Conservation (phyloP, 2,888 invertebrate genomes). For the Polyommatus iphigenia region DNA sequence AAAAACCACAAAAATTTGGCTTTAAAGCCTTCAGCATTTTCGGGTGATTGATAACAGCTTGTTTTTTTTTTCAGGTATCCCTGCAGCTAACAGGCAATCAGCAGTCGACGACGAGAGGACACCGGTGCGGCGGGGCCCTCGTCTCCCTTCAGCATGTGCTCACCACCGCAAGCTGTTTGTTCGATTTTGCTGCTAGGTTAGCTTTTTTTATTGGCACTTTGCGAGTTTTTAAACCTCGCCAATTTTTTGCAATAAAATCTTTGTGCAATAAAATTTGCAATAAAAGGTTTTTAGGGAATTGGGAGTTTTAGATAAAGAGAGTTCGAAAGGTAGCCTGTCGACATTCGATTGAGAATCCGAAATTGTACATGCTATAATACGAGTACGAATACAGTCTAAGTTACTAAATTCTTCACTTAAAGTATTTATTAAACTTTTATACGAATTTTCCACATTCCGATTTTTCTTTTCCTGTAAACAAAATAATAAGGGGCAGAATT, state of each 20-base stretch:
- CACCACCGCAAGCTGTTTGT: constrained; percentile 44
- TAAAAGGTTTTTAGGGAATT: no score
- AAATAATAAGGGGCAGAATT: no score
- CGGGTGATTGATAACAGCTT: background rate
- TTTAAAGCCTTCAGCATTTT: background rate
- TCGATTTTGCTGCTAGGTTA: constrained; percentile 38
- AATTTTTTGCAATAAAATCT: background rate
- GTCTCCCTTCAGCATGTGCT: constrained; percentile 43
- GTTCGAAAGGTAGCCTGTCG: no score
- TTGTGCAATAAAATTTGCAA: no score
- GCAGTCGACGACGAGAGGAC: constrained; percentile 41
- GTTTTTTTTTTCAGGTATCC: constrained; percentile 41
- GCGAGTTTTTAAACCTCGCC: background rate
- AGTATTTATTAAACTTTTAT: no score
- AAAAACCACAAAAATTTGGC: background rate
- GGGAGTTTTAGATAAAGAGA: no score
- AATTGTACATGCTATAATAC: no score
- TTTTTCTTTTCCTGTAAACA: no score
- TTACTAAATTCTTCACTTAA: no score
- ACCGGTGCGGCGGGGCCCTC: constrained; percentile 47
- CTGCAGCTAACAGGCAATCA: constrained; percentile 39
- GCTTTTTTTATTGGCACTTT: constrained; percentile 28
- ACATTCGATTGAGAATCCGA: no score
- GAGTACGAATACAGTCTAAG: no score
- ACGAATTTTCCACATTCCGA: no score